phyloP scores from a whole-genome alignment of 35 echinoderm and acorn worm species.

The Hemicentrotus pulcherrimus region DNA sequence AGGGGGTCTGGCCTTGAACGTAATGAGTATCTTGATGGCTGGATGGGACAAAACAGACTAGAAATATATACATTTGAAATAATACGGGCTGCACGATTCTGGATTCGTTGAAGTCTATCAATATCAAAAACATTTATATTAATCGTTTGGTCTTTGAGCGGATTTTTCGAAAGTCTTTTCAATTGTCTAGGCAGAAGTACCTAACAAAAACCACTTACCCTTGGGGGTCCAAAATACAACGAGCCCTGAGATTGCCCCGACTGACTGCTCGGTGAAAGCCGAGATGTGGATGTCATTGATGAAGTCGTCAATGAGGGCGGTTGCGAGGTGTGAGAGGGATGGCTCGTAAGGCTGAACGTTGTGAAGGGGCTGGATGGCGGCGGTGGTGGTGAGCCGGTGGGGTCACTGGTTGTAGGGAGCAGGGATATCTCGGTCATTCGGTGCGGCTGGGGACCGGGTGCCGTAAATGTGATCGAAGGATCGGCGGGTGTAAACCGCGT shows the following conservation, averaged over 20 bases:
- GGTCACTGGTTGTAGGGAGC: not conserved
- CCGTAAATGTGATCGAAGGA: not conserved
- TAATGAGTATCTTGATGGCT: no score
- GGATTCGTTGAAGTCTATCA: no score
- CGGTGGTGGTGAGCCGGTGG: not conserved
- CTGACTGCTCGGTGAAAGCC: not conserved
- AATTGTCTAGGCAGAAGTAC: no score
- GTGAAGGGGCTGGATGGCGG: not conserved
- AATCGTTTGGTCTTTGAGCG: no score
- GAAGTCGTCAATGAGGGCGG: not conserved
- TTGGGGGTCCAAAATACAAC: not conserved
- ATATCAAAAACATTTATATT: no score
- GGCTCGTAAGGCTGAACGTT: not conserved
- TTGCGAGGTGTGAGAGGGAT: not conserved
- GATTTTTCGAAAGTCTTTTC: no score
- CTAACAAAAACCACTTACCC: not conserved
- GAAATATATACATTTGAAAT: no score
- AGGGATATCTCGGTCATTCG: slow-evolving; percentile 7
- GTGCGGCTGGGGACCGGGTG: not conserved
- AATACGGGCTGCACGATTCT: no score
- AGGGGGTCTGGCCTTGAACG: no score
- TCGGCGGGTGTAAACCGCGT: not conserved
- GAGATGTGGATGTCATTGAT: not conserved
- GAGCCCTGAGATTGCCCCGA: not conserved
- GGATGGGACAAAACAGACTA: no score